Percentiles rank a stretch among this genome's conserved stretches.
Evolutionary conservation across 2,797 vertebrate genomes (phyloP).

Genomic region (Enteromius treurensis): DNA sequence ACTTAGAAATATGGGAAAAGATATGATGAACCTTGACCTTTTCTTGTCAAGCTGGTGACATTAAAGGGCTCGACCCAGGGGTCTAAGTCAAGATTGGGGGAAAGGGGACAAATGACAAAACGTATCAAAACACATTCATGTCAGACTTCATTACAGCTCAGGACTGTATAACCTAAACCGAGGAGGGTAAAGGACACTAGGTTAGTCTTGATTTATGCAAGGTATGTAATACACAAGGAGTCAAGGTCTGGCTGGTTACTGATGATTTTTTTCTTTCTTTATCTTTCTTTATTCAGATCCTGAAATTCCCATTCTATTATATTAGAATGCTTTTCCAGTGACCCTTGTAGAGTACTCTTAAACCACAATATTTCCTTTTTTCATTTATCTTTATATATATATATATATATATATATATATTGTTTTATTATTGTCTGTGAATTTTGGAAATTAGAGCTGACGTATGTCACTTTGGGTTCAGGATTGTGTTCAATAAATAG

Average conservation of each 20-base stretch:
- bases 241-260: neutral
- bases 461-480: neutral
- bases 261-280: neutral
- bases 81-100: conserved; percentile 47
- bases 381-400: too few relatives aligned
- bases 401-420: too few relatives aligned
- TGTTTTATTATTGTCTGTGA: neutral
- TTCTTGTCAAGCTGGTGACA: conserved; percentile 14
- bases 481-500: neutral
- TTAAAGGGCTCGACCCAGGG: conserved; percentile 40
- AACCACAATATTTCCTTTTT: neutral
- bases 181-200: conserved; percentile 14
- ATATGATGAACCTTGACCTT: conserved; percentile 43
- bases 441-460: neutral
- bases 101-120: conserved; percentile 45
- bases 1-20: conserved; percentile 16
- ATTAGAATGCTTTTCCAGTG: neutral
- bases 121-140: conserved; percentile 45
- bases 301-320: neutral
- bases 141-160: conserved; percentile 48
- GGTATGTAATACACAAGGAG: neutral
- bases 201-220: conserved; percentile 29
- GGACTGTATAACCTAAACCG: neutral
- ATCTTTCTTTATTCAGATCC: too few relatives aligned
- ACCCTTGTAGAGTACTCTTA: neutral